Percentiles rank a stretch among this genome's conserved stretches.
phyloP scores from a whole-genome alignment of 2,888 invertebrate species.

The Melieria omissa region DNA sequence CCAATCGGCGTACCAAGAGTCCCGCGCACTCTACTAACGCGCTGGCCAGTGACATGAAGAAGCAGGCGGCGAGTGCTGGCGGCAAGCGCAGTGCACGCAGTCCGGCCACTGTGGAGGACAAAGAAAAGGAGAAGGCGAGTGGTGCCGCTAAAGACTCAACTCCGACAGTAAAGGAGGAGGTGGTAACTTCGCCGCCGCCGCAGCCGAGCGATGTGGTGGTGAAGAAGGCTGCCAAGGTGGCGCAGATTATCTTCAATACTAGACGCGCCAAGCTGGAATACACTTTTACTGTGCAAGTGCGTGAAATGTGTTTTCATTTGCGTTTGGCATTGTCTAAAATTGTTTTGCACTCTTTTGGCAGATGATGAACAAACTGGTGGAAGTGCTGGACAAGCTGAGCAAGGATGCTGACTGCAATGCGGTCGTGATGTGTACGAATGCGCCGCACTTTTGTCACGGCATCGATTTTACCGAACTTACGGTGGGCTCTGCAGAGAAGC shows the following conservation, averaged over 20 bases:
- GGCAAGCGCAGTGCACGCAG: slow-evolving; percentile 38
- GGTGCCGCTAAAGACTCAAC: slow-evolving; percentile 23
- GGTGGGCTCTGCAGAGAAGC: slow-evolving; percentile 71
- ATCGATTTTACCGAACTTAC: slow-evolving; percentile 80
- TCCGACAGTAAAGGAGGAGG: neutral
- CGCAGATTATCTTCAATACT: slow-evolving; percentile 73
- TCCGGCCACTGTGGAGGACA: slow-evolving; percentile 40
- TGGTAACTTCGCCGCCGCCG: slow-evolving; percentile 7
- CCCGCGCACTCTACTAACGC: slow-evolving; percentile 54
- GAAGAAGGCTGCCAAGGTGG: slow-evolving; percentile 64
- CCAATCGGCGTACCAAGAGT: slow-evolving; percentile 48
- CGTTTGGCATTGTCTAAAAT: neutral
- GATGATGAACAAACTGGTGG: slow-evolving; percentile 82
- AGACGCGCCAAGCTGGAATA: slow-evolving; percentile 72
- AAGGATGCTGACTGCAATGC: slow-evolving; percentile 74
- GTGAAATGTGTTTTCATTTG: neutral
- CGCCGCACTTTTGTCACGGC: slow-evolving; percentile 83
- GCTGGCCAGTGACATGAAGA: slow-evolving; percentile 55
- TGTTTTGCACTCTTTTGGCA: slow-evolving; percentile 19
- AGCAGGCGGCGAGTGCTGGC: slow-evolving; percentile 34
- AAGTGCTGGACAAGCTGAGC: slow-evolving; percentile 73
- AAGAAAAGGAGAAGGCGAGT: slow-evolving; percentile 28
- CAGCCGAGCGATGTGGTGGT: slow-evolving; percentile 45
- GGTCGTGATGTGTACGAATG: slow-evolving; percentile 78
- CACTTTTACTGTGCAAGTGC: slow-evolving; percentile 73